Percentiles rank a stretch among this genome's conserved stretches.
Conservation (phyloP, 1,140 invertebrate genomes). For the Leptonema lineaticorne region DNA sequence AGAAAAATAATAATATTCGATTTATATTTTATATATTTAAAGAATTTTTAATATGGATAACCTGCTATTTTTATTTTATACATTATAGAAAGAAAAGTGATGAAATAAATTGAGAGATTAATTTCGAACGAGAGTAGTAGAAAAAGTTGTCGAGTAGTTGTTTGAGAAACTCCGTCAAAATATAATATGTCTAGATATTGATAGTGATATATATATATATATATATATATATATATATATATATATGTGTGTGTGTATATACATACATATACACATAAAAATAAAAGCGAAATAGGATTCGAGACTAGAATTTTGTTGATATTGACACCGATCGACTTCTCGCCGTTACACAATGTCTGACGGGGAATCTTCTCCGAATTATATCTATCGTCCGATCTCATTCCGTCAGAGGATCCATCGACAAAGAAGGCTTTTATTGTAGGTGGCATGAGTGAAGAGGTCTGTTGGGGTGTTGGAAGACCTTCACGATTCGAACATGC, state of each 20-base stretch:
- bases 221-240: neutral
- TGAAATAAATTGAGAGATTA: too few relatives aligned
- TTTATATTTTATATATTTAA: too few relatives aligned
- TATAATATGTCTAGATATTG: too few relatives aligned
- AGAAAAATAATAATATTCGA: too few relatives aligned
- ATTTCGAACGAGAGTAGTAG: too few relatives aligned
- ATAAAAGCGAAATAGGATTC: neutral
- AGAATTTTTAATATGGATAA: too few relatives aligned
- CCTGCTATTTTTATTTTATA: too few relatives aligned
- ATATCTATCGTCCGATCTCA: conserved; percentile 8
- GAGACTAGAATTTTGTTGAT: neutral
- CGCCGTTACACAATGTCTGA: neutral
- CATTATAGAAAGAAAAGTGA: too few relatives aligned
- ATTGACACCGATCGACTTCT: conserved; percentile 4
- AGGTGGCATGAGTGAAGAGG: neutral
- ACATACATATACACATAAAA: neutral
- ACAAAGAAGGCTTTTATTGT: conserved; percentile 9
- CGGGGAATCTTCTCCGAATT: neutral
- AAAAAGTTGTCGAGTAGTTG: too few relatives aligned
- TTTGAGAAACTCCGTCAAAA: too few relatives aligned
- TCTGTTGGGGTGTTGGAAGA: neutral
- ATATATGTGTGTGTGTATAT: neutral
- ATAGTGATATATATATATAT: neutral
- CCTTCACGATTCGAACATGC: neutral
- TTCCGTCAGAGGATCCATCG: neutral